Evolutionary conservation across 2,888 invertebrate species (phyloP).

Genomic region (Ochropacha duplaris): DNA sequence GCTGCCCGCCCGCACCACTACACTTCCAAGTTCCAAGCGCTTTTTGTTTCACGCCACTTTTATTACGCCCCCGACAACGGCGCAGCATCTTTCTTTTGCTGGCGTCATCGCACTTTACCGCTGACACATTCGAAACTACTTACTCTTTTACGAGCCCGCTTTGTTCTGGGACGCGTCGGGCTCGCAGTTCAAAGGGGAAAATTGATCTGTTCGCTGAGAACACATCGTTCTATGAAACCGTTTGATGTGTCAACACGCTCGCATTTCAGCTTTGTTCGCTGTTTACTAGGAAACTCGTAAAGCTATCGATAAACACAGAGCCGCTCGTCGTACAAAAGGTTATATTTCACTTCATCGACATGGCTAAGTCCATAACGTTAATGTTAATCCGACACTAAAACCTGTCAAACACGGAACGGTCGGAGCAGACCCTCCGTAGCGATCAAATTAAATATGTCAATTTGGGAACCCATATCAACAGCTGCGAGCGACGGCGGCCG

Average conservation of each 20-base stretch:
- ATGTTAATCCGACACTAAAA: conserved; percentile 81
- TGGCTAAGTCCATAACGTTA: conserved; percentile 69
- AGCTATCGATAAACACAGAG: conserved; percentile 40
- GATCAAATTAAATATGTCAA: conserved; percentile 84
- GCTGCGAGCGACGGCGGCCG: conserved; percentile 77
- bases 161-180: conserved; percentile 60
- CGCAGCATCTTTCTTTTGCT: conserved; percentile 52
- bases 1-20: conserved; percentile 39
- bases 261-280: conserved; percentile 8
- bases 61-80: conserved; percentile 67
- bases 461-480: conserved; percentile 83
- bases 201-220: conserved; percentile 64
- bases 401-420: conserved; percentile 77
- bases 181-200: conserved; percentile 66
- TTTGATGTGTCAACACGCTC: conserved; percentile 67
- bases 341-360: conserved; percentile 65
- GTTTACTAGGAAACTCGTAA: conserved; percentile 42
- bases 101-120: conserved; percentile 67
- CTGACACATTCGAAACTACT: conserved; percentile 77
- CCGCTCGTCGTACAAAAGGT: conserved; percentile 34
- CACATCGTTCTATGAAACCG: conserved; percentile 50
- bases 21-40: conserved; percentile 34
- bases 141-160: conserved; percentile 72
- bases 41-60: conserved; percentile 80
- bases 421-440: conserved; percentile 69